Evolutionary conservation across 2,797 vertebrate species (phyloP).

Genomic region (Botia kubotai): DNA sequence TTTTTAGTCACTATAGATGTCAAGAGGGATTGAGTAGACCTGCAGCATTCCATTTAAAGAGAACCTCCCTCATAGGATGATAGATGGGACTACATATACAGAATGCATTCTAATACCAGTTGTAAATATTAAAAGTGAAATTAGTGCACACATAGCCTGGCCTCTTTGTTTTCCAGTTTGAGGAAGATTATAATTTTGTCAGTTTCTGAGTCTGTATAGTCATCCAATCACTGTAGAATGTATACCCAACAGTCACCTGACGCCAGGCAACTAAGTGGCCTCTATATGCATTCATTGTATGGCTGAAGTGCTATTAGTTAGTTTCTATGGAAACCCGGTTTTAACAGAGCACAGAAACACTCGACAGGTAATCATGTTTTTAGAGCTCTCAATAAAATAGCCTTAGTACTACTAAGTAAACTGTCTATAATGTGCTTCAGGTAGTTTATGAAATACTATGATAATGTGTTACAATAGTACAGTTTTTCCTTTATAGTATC

Average conservation of each 20-base stretch:
- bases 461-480: neutral
- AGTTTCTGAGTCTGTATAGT: neutral
- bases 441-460: neutral
- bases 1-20: conserved; percentile 27
- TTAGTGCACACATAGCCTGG: neutral
- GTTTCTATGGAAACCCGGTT: conserved; percentile 64
- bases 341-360: neutral
- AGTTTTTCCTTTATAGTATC: neutral
- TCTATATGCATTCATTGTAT: conserved; percentile 28
- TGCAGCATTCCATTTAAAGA: conserved; percentile 25
- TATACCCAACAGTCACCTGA: conserved; percentile 1
- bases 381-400: neutral
- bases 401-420: neutral
- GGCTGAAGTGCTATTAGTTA: conserved; percentile 37
- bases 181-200: neutral
- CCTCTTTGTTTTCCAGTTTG: neutral
- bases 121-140: neutral
- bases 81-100: conserved; percentile 9
- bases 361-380: neutral
- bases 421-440: neutral
- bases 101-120: neutral
- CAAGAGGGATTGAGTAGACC: conserved; percentile 37
- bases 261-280: conserved; percentile 4
- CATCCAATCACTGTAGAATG: conserved; percentile 15
- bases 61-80: neutral